A percentile compares a stretch with the other conserved stretches of the same genome.
These are phyloP conservation scores for Pogonocichla stellata DNA, from an alignment of 2,113 vertebrate genomes.

Conservation along the genomic window DNA sequence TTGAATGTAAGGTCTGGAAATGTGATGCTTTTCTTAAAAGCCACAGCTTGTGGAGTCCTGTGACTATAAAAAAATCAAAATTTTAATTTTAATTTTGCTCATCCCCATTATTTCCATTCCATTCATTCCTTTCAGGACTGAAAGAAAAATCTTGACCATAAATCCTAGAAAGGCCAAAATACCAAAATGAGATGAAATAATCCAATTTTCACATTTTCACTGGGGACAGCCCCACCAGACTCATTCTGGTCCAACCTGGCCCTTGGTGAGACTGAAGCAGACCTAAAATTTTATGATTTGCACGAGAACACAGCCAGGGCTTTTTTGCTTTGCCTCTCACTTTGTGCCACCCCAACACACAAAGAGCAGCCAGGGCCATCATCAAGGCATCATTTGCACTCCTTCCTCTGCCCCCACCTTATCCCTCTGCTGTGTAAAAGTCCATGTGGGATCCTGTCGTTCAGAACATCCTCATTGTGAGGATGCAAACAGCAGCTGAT, in stretches of 20 bases:
- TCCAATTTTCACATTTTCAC: not conserved
- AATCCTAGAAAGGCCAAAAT: not conserved
- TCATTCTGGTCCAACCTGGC: not conserved
- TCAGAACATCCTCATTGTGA: slow-evolving; percentile 29
- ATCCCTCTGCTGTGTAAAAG: not conserved
- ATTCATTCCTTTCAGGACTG: not conserved
- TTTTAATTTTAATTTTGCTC: not conserved
- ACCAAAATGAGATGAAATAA: not conserved
- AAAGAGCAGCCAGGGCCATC: not conserved
- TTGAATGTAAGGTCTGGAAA: not conserved
- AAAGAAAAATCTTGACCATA: not conserved
- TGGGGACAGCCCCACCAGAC: not conserved
- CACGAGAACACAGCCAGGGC: not conserved
- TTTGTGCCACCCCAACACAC: not conserved
- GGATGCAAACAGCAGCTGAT: slow-evolving; percentile 66
- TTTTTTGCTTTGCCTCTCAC: not conserved
- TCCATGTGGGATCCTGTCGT: slow-evolving; percentile 53
- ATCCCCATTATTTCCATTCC: not conserved
- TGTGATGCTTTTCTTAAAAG: not conserved
- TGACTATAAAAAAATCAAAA: not conserved
- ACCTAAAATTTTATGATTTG: not conserved
- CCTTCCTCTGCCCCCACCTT: slow-evolving; percentile 11
- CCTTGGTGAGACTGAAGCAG: not conserved
- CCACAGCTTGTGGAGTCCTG: not conserved
- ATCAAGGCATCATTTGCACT: slow-evolving; percentile 2